Base-by-base conservation (phyloP, 2,113 vertebrate species). In the Cochlearius cochlearius region DNA sequence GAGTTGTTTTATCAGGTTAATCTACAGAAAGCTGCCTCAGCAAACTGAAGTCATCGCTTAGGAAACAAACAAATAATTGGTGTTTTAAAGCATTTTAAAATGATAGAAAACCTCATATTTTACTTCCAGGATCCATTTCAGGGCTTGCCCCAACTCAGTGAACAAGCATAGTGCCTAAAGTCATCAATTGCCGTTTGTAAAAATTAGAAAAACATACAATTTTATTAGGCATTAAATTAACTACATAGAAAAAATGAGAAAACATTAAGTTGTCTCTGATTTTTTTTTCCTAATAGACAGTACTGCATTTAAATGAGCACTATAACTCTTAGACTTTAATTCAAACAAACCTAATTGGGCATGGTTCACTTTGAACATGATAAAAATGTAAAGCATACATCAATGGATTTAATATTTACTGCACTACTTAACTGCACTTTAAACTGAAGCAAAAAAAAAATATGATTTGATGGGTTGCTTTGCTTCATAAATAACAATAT, bases 191-290 rank as follows among this genome's bases (percentile, higher is more conserved):
- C 49, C 52, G 90, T 88, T 86, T 53, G 49, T 74, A 88, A 83
- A 96, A 97, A 92, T 94, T 83, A 96, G 67, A 64, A 92, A 82
- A 92, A 87, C 62, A 94, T 94, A 39, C 64, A 58, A 49, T 72
- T 94, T 93, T 94, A 94, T 90, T 86, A 88, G 52, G 85, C 71
- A 96, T 92, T 96, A 96, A 92, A 96, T 95, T 94, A 92, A 86
- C 78, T 92, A 72, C 56, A 50, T 14, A 56, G 45, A 78, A 95
- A 72, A 56, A 88, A 90, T 77, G 38, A 94, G 63, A 96, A 93
- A 92, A 72, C 60, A 90, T 93, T 83, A 86, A 53, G 20, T 41
- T 88, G 67, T 34, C n/a, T 64, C 27, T 29, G 23, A 29, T 94
- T 94, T 82, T 94, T 82, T 62, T 67, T 13, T 9, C 26, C 36